Evolutionary conservation across 2,888 invertebrate genomes (phyloP), one percentile per base, ranked within the genome.

Genomic region (Venusia cambrica): DNA sequence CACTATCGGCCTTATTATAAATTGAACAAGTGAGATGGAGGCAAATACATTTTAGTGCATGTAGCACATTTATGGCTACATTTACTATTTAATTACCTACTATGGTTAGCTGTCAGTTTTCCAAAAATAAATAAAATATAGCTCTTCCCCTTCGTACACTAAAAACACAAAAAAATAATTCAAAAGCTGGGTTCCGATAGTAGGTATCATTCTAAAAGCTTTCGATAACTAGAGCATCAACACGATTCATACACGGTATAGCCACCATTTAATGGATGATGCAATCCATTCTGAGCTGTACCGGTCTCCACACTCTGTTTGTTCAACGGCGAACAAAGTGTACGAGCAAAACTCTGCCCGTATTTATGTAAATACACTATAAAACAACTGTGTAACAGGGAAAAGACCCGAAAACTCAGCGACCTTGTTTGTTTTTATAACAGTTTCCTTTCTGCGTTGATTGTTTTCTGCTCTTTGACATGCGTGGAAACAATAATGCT

Each of bases 291-390:
- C 58, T 53, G 51, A 57, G 57, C 51, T 38, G 55, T 51, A 48
- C 50, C 53, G 57, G 57, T 57, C 61, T 61, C 45, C 49, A 52
- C 64, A 67, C 58, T 40, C 51, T 69, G 72, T 76, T 76, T 77
- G 69, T 57, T 56, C 62, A 65, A 53, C 48, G 52, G 48, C 63
- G 55, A 68, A 75, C 75, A 75, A 73, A 77, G 70, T 73, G 68
- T 69, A 70, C 72, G 70, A 69, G 62, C 59, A 60, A 68, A 68
- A 60, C 62, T 56, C 67, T 54, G 56, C 55, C 62, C 57, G 67
- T 72, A 72, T 76, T 72, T 74, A 74, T 74, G 77, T 75, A 80
- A 78, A 81, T 72, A 79, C 59, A 62, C 68, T 61, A 62, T 65
- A 64, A 68, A 76, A 70, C 72, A 71, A 74, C 65, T 66, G 66